Evolutionary conservation across 1,140 invertebrate genomes (phyloP).

Genomic region (Drosophila parvula): DNA sequence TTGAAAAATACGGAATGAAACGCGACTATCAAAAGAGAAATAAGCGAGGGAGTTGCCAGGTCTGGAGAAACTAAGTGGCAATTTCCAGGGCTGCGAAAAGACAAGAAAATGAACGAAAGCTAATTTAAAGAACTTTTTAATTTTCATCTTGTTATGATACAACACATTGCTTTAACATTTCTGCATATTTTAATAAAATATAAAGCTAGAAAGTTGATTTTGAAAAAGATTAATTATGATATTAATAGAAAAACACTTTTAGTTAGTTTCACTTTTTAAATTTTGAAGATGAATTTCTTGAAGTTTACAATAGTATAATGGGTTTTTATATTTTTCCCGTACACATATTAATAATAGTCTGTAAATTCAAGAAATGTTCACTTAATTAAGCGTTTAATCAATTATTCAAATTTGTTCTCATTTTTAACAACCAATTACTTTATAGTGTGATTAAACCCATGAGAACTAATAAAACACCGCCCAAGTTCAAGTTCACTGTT

Average conservation of each 20-base stretch:
- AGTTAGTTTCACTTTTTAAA: background rate
- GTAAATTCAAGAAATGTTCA: background rate
- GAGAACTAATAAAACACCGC: conserved; percentile 4
- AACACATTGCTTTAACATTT: background rate
- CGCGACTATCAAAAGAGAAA: background rate
- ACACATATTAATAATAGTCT: too few species aligned
- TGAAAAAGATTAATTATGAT: too few species aligned
- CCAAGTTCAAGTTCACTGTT: conserved; percentile 25
- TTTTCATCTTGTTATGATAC: background rate
- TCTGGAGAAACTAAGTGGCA: too few species aligned
- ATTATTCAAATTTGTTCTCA: background rate
- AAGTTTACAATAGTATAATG: background rate
- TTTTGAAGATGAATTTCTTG: background rate
- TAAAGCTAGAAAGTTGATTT: background rate
- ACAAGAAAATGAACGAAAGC: background rate
- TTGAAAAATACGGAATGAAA: background rate
- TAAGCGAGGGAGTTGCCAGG: background rate
- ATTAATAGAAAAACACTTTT: background rate
- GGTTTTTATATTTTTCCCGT: background rate
- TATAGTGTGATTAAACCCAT: conserved; percentile 21
- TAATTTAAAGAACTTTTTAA: background rate
- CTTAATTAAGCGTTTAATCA: conserved; percentile 1
- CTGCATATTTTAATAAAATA: background rate
- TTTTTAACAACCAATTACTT: background rate
- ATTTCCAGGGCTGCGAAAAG: background rate